Evolutionary conservation across 2,797 vertebrate genomes (phyloP), one percentile per base, ranked within the genome.

Genomic region (Streptopelia turtur): DNA sequence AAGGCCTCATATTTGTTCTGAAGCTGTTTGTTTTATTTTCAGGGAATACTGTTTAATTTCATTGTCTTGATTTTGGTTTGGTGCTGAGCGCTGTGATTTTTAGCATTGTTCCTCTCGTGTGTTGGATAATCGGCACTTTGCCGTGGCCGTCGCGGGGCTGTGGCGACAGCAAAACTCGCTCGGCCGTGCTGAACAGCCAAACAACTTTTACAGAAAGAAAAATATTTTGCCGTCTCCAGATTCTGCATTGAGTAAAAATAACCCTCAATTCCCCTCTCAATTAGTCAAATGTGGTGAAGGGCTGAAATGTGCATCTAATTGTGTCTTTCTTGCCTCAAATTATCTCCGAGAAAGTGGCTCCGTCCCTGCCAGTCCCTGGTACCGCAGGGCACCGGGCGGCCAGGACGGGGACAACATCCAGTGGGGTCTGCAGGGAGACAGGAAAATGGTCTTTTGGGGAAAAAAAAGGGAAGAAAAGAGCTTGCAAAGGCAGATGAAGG

Each of bases 171-270:
- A 1, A 59, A 74, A 74, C 37, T 24, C 1, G 1, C 56, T 56
- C 11, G 0, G 39, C 28, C 3, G 2, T 7, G 52, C 35, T 39
- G 33, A 53, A 27, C 35, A 76, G 37, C 43, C 89, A 56, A 64
- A 80, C 68, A 66, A 56, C 61, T 85, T 69, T 20, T 33, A 49
- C 83, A 49, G 87, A 16, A 55, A 93, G 65, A 57, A 72, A 85
- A 93, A 83, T 21, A 85, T 74, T 95, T 94, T 89, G 82, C 82
- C 1, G 16, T 45, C 89, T 93, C 85, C 85, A 88, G 45, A 60
- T 78, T 55, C 66, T 55, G 43, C 43, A 14, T 1, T 0, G 41
- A 91, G 87, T 22, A 59, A 91, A 94, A 95, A 93, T 65, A 91
- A 81, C 53, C 71, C 72, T 85, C 79, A 87, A 31, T 89, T 85